A percentile compares a stretch with the other conserved stretches of the same genome.
Evolutionary conservation across 2,113 vertebrate species (phyloP).

Genomic region (Rostratula benghalensis): DNA sequence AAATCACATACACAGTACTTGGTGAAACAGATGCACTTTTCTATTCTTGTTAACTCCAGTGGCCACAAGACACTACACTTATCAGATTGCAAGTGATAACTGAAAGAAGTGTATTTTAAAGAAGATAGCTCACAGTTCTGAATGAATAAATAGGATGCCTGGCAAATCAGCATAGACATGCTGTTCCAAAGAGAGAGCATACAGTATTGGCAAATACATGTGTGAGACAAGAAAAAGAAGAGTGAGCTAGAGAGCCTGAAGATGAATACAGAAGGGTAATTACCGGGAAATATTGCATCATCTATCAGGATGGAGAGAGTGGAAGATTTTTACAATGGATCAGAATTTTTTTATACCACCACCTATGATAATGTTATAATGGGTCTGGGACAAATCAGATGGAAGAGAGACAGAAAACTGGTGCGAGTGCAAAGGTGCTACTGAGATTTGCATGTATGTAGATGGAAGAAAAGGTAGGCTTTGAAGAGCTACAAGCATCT

Average conservation of each 20-base stretch:
- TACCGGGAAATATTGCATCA: background rate
- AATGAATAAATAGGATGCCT: background rate
- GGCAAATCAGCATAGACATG: background rate
- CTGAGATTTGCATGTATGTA: background rate
- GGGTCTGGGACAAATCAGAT: background rate
- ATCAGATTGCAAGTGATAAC: background rate
- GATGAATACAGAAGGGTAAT: background rate
- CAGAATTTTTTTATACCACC: background rate
- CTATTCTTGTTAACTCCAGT: background rate
- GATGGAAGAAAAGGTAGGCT: background rate
- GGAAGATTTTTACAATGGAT: background rate
- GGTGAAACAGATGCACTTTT: background rate
- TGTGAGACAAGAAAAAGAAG: background rate
- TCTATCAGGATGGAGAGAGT: background rate
- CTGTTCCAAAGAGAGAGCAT: background rate
- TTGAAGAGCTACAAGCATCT: background rate
- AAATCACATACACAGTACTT: background rate
- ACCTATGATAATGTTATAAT: background rate
- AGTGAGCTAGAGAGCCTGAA: background rate
- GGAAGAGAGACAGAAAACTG: background rate
- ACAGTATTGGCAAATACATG: background rate
- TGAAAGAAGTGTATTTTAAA: background rate
- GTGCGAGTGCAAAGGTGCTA: background rate
- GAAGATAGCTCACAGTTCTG: background rate
- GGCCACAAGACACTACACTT: background rate